Evolutionary conservation across 2,888 invertebrate species (phyloP).

Genomic region (Chironomus riparius): DNA sequence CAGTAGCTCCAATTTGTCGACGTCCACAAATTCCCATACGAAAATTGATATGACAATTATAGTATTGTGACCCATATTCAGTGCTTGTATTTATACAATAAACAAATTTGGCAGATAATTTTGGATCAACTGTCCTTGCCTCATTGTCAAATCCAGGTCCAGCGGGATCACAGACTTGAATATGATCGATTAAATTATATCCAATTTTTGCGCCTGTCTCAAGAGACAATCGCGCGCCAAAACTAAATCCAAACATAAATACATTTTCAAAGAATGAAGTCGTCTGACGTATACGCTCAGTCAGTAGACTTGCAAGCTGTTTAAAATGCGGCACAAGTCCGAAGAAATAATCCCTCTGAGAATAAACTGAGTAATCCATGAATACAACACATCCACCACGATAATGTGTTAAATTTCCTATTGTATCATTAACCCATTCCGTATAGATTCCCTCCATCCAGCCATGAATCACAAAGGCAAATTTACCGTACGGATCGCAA

Average conservation of each 20-base stretch:
- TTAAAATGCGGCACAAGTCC: conserved; percentile 30
- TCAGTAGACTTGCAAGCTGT: conserved; percentile 28
- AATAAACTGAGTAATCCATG: conserved; percentile 32
- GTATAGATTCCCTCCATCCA: conserved; percentile 33
- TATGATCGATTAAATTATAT: conserved; percentile 33
- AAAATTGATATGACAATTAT: conserved; percentile 35
- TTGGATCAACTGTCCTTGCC: conserved; percentile 31
- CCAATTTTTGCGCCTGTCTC: conserved; percentile 31
- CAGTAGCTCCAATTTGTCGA: conserved; percentile 30
- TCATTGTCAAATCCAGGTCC: conserved; percentile 33
- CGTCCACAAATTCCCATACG: conserved; percentile 33
- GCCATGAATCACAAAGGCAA: conserved; percentile 38
- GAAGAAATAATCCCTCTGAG: conserved; percentile 31
- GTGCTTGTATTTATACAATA: conserved; percentile 39
- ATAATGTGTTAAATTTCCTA: conserved; percentile 29
- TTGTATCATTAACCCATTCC: neutral
- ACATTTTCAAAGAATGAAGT: conserved; percentile 29
- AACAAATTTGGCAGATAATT: conserved; percentile 37
- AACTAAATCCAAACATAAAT: conserved; percentile 32
- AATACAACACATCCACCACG: conserved; percentile 32
- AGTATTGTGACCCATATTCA: conserved; percentile 38
- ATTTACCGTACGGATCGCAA: conserved; percentile 35
- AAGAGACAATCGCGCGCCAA: conserved; percentile 32
- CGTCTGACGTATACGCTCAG: conserved; percentile 30
- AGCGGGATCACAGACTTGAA: conserved; percentile 42